Percentiles rank a stretch among this genome's conserved stretches.
These are phyloP conservation scores for Atherinomorus stipes DNA, from an alignment of 2,113 vertebrate genomes.

Conservation along the genomic window DNA sequence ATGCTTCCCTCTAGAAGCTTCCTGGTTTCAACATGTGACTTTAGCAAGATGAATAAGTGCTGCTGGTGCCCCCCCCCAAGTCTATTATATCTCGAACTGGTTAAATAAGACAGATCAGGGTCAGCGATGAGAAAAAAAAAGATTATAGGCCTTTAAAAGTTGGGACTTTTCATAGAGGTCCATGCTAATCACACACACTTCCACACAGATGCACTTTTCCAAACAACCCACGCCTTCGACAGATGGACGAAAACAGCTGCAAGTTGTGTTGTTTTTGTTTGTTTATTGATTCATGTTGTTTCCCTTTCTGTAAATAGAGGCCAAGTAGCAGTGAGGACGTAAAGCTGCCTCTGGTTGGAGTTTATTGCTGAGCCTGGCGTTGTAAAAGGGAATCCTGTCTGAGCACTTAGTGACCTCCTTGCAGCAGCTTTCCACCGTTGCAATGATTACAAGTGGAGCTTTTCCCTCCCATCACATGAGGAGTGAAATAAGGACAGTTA, in stretches of 20 bases:
- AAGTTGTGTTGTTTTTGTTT: slow-evolving; percentile 40
- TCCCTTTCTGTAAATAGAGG: slow-evolving; percentile 45
- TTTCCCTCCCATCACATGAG: slow-evolving; percentile 13
- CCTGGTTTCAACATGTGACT: slow-evolving; percentile 67
- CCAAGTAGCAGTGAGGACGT: slow-evolving; percentile 36
- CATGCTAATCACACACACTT: neutral
- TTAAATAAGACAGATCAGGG: slow-evolving; percentile 75
- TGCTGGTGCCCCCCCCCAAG: slow-evolving; percentile 60
- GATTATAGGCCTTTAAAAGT: slow-evolving; percentile 45
- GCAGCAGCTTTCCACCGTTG: slow-evolving; percentile 17
- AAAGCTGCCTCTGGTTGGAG: slow-evolving; percentile 48
- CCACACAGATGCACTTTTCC: neutral
- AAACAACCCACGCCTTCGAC: slow-evolving; percentile 15
- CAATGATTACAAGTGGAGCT: slow-evolving; percentile 29
- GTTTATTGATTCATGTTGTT: slow-evolving; percentile 28
- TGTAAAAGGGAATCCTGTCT: slow-evolving; percentile 60
- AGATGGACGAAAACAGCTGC: slow-evolving; percentile 24
- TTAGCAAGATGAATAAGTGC: slow-evolving; percentile 67
- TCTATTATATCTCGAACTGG: slow-evolving; percentile 55
- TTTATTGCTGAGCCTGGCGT: slow-evolving; percentile 56
- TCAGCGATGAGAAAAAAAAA: slow-evolving; percentile 51
- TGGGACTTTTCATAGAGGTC: slow-evolving; percentile 4
- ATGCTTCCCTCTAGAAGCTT: slow-evolving; percentile 51
- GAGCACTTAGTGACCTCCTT: slow-evolving; percentile 53
- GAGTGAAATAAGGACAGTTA: slow-evolving; percentile 7